phyloP scores from a whole-genome alignment of 1,140 invertebrate genomes.

The Zaprionus davidi region DNA sequence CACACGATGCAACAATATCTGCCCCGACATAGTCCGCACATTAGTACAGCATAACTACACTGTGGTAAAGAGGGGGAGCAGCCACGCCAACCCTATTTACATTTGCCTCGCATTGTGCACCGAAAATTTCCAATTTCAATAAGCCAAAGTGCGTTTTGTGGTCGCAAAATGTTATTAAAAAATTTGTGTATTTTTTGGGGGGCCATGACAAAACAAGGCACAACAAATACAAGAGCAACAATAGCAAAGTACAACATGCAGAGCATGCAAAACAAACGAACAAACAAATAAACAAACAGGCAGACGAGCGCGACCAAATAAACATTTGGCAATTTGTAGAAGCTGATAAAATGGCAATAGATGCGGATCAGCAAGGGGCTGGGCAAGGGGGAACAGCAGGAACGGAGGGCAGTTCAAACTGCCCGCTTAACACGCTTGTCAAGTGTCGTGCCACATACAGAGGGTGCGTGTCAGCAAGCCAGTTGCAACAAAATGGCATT shows the following conservation, averaged over 20 bases:
- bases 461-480: conserved; percentile 7
- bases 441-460: conserved; percentile 22
- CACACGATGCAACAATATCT: not conserved
- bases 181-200: conserved; percentile 21
- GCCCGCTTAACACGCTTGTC: conserved; percentile 66
- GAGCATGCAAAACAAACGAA: conserved; percentile 8
- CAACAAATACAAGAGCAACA: not conserved
- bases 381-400: not conserved
- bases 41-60: conserved; percentile 21
- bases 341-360: conserved; percentile 43
- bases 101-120: conserved; percentile 36
- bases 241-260: not conserved
- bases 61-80: not conserved
- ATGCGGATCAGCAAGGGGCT: not conserved
- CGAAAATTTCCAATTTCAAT: conserved; percentile 66
- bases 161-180: conserved; percentile 55
- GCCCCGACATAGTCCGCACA: not conserved
- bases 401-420: not conserved
- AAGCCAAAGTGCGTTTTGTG: conserved; percentile 76
- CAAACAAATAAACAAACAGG: conserved; percentile 17
- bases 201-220: conserved; percentile 19
- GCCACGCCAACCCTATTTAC: conserved; percentile 34
- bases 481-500: conserved; percentile 71
- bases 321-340: conserved; percentile 78
- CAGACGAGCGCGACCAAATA: conserved; percentile 41